Base-by-base conservation (phyloP, 1,140 invertebrate genomes). In the Zaprionus camerounensis region DNA sequence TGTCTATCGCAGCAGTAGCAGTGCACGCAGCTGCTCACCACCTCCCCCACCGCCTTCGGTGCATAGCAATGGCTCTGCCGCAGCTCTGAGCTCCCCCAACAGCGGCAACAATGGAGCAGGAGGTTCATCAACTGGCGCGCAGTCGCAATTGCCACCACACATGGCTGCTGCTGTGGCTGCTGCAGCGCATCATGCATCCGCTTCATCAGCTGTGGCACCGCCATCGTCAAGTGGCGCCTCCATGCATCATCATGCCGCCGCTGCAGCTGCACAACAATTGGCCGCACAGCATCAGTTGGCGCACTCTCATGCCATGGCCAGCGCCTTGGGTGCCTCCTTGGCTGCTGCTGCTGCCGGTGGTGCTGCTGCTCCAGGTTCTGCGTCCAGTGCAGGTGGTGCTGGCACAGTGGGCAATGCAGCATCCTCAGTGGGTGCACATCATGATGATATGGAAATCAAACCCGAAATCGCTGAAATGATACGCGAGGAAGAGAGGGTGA, bases 401-500 rank as follows among this genome's bases (percentile, higher is more conserved):
- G 82, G 76, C 28, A 44, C 65, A 6, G 67, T 64, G 9, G 81
- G 59, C 20, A 83, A 72, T n/a, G 62, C 61, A 1, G 71, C 65
- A 28, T 63, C 81, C 1, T 86, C 91, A 61, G 74, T 78, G 76
- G 82, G 81, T 0, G 26, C 74, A 5, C 91, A 92, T 75, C 91
- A 93, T 80, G 97, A 98, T 85, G 97, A 98, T 92, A 95, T 97
- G 93, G 97, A 98, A 94, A 97, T 98, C 93, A 97, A 97, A 83
- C 97, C 97, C 6, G 97, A 97, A 93, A 98, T 98, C 93, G 97
- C 97, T 34, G 97, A 98, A 94, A 98, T 98, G 97, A 98, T 98
- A 91, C 96, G 97, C 92, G 97, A 98, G 94, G 97, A 98, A 94
- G 97, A 98, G 95, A 95, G 97, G 96, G 97, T 98, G 93, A 97